Evolutionary conservation across 2,797 vertebrate species (phyloP).

Genomic region (Agapornis canus): DNA sequence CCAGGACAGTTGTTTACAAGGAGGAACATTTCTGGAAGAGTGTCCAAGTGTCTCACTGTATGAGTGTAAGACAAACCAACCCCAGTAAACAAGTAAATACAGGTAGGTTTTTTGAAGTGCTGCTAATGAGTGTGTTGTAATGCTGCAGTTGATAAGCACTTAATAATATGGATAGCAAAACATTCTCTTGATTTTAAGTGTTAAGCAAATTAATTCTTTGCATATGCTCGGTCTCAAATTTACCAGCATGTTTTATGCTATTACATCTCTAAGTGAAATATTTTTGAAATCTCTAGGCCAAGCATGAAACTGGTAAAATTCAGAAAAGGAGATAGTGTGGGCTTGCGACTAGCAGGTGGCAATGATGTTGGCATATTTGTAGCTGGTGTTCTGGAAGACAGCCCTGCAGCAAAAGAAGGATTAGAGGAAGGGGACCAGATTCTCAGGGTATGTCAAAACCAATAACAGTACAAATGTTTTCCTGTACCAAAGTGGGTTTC

Average conservation of each 20-base stretch:
- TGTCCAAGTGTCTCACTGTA: neutral
- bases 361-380: conserved; percentile 99
- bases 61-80: neutral
- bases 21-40: neutral
- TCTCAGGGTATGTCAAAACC: conserved; percentile 88
- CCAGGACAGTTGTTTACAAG: neutral
- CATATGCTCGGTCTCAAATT: neutral
- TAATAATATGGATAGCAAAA: neutral
- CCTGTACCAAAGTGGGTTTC: neutral
- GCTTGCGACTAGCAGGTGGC: conserved; percentile 94
- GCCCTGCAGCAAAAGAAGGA: conserved; percentile 97
- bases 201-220: neutral
- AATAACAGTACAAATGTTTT: neutral
- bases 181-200: neutral
- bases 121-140: neutral
- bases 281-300: conserved; percentile 80
- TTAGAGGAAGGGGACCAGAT: conserved; percentile 99
- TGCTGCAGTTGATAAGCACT: neutral
- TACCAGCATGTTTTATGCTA: neutral
- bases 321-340: conserved; percentile 98
- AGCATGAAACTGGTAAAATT: conserved; percentile 99
- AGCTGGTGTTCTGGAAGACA: conserved; percentile 96
- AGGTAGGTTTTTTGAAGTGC: neutral
- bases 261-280: neutral
- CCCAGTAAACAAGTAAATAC: neutral